phyloP scores from a whole-genome alignment of 2,888 invertebrate genomes.

The Cheilosia vernalis region DNA sequence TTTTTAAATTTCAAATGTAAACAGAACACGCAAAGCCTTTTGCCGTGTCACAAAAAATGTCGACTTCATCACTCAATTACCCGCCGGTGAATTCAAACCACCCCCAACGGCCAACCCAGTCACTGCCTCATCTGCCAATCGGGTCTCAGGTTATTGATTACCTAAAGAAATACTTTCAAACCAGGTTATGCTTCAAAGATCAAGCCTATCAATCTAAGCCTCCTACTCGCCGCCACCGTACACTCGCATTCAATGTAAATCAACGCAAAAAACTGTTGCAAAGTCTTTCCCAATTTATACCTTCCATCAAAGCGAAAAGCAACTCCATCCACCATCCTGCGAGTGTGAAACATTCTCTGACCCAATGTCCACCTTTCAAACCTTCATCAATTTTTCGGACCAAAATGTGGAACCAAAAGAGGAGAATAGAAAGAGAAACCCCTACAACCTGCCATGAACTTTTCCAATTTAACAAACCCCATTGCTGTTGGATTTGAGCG shows the following conservation, averaged over 20 bases:
- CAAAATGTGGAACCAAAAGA: slow-evolving; percentile 30
- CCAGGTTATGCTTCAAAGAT: slow-evolving; percentile 54
- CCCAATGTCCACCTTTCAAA: slow-evolving; percentile 71
- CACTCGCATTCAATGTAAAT: slow-evolving; percentile 37
- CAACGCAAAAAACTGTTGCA: slow-evolving; percentile 52
- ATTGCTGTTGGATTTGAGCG: slow-evolving; percentile 52
- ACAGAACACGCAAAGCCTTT: too few relatives aligned
- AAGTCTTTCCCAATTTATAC: slow-evolving; percentile 36
- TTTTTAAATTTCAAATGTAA: too few relatives aligned
- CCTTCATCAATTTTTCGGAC: slow-evolving; percentile 65
- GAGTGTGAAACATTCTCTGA: slow-evolving; percentile 29
- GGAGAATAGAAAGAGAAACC: slow-evolving; percentile 27
- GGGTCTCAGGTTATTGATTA: slow-evolving; percentile 31
- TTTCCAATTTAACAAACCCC: slow-evolving; percentile 75
- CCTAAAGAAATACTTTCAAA: neutral
- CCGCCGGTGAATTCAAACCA: neutral
- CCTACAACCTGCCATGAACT: slow-evolving; percentile 60
- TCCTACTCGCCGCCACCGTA: neutral
- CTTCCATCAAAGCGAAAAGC: slow-evolving; percentile 42
- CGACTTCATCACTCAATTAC: slow-evolving; percentile 7
- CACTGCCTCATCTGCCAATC: neutral
- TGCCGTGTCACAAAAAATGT: neutral
- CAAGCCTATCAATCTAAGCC: slow-evolving; percentile 58
- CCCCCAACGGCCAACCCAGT: too few relatives aligned
- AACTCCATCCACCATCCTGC: neutral